phyloP scores from a whole-genome alignment of 2,113 vertebrate genomes.

The Rhinolophus sinicus region DNA sequence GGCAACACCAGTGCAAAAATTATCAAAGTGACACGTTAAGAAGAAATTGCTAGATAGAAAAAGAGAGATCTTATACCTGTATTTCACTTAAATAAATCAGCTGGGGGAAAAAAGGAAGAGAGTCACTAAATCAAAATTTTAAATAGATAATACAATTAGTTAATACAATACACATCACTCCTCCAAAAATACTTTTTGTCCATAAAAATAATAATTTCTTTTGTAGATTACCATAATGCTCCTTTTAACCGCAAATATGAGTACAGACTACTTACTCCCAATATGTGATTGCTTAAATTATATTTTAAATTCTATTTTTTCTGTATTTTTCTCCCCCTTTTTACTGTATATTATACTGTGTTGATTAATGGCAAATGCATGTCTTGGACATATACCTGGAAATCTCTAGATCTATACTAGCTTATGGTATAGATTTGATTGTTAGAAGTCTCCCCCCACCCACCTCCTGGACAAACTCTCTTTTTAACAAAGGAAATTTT shows the following conservation, averaged over 20 bases:
- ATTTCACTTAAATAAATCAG: conserved; percentile 9
- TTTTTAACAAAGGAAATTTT: background rate
- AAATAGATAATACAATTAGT: background rate
- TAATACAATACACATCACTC: background rate
- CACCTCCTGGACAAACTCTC: background rate
- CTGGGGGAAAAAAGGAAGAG: background rate
- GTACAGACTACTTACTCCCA: background rate
- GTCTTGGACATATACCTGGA: background rate
- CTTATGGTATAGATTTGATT: background rate
- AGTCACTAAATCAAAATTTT: background rate
- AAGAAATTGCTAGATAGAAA: background rate
- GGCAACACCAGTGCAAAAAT: background rate
- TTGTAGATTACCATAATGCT: background rate
- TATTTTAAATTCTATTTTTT: background rate
- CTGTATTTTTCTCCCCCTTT: background rate
- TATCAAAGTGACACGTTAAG: background rate
- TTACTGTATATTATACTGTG: background rate
- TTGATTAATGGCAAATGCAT: background rate
- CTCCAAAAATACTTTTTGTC: background rate
- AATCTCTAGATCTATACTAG: background rate
- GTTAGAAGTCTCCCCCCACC: background rate
- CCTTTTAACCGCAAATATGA: background rate
- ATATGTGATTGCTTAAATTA: background rate
- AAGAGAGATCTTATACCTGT: background rate
- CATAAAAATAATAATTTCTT: background rate